These are phyloP conservation scores for Tokudaia tokunoshimensis DNA, from an alignment of 2,797 vertebrate species.

Conservation along the genomic window DNA sequence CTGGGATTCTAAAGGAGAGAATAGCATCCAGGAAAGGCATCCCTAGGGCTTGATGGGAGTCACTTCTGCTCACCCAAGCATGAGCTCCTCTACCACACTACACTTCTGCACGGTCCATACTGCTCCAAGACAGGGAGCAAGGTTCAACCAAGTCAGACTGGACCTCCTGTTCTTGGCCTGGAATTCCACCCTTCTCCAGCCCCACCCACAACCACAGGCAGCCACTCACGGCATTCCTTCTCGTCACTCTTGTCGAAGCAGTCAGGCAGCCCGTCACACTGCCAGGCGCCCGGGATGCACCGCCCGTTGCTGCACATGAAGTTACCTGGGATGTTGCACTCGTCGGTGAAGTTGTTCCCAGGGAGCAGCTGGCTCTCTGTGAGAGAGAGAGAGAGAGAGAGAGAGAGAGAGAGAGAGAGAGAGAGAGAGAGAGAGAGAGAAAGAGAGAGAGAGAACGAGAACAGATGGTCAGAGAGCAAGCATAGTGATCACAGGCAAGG, in stretches of 20 bases:
- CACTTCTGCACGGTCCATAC: neutral
- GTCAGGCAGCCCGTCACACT: constrained; percentile 95
- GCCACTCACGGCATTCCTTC: constrained; percentile 96
- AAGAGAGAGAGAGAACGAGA: no score
- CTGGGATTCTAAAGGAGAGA: neutral
- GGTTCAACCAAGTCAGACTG: neutral
- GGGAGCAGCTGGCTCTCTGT: constrained; percentile 96
- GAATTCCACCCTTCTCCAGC: neutral
- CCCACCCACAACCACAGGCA: fast-evolving
- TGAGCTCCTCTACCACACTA: neutral
- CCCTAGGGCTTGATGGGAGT: neutral
- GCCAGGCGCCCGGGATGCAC: constrained; percentile 95
- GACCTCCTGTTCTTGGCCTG: neutral
- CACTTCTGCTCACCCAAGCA: neutral
- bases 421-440: no score
- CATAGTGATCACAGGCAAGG: neutral
- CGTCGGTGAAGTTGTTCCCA: constrained; percentile 96
- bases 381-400: constrained; percentile 62
- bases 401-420: no score
- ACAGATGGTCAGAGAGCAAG: neutral
- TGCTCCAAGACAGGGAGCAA: neutral
- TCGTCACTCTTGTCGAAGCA: constrained; percentile 98
- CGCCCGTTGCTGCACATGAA: constrained; percentile 97
- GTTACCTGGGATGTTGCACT: constrained; percentile 98
- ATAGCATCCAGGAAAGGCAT: neutral